Conservation (phyloP, 2,888 invertebrate species). For the Ceriagrion tenellum region DNA sequence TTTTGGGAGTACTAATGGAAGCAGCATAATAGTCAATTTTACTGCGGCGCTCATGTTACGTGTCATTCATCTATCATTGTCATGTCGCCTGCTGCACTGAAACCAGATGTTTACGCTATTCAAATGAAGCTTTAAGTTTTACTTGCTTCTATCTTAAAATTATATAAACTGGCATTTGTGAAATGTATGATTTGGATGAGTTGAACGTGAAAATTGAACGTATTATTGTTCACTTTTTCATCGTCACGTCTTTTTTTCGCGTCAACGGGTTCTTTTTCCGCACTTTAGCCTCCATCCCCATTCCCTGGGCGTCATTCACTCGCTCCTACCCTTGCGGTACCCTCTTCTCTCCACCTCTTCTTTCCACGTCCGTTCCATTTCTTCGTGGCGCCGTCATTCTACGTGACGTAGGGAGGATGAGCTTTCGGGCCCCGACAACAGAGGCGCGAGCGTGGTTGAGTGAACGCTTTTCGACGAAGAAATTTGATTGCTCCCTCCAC, state of each 20-base stretch:
- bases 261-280: neutral
- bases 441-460: neutral
- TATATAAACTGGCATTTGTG: no score
- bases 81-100: no score
- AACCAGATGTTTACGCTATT: no score
- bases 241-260: neutral
- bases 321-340: neutral
- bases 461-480: neutral
- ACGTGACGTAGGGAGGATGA: neutral
- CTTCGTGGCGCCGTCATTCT: neutral
- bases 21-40: no score
- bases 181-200: no score
- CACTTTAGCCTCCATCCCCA: neutral
- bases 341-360: neutral
- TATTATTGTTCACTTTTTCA: neutral
- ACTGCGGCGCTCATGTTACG: no score
- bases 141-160: no score
- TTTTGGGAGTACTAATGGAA: no score
- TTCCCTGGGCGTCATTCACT: neutral
- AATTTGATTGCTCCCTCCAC: neutral
- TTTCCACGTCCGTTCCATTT: neutral
- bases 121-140: no score
- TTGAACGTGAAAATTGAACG: no score
- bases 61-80: no score
- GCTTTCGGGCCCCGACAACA: neutral